phyloP scores from a whole-genome alignment of 1,140 invertebrate genomes.

The Sitodiplosis mosellana region DNA sequence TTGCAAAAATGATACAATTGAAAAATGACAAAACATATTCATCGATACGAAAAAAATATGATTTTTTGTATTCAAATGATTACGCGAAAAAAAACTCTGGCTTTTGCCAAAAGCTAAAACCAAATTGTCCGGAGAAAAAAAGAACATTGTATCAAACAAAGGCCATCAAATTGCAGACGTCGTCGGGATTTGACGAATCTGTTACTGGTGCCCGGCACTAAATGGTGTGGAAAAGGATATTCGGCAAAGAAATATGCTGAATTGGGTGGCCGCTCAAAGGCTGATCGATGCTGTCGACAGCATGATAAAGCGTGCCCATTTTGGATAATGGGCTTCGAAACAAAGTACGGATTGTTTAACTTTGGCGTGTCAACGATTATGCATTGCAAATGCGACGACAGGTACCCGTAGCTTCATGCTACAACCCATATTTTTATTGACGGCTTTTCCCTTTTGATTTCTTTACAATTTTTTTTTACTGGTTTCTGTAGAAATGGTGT shows the following conservation, averaged over 20 bases:
- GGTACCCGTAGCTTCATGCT: too few species aligned
- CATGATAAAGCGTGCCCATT: constrained; percentile 67
- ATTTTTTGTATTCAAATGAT: too few species aligned
- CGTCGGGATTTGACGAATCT: constrained; percentile 29
- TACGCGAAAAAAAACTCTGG: too few species aligned
- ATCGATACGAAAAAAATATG: too few species aligned
- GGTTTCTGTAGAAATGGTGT: background rate
- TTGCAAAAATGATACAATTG: too few species aligned
- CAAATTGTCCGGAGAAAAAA: too few species aligned
- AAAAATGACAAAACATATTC: too few species aligned
- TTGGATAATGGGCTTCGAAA: constrained; percentile 56
- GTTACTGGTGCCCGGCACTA: constrained; percentile 58
- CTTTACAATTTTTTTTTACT: too few species aligned
- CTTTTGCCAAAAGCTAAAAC: too few species aligned
- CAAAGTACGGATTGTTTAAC: constrained; percentile 65
- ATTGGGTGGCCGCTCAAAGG: constrained; percentile 52
- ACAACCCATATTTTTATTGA: too few species aligned
- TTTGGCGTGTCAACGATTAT: constrained; percentile 68
- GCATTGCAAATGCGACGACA: constrained; percentile 74
- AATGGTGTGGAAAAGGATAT: constrained; percentile 74
- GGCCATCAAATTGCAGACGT: constrained; percentile 9
- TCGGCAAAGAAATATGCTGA: constrained; percentile 53
- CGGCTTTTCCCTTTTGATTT: too few species aligned
- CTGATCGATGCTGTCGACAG: constrained; percentile 65
- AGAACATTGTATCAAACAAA: too few species aligned